phyloP scores from a whole-genome alignment of 2,797 vertebrate species.

The Otolemur crassicaudatus region DNA sequence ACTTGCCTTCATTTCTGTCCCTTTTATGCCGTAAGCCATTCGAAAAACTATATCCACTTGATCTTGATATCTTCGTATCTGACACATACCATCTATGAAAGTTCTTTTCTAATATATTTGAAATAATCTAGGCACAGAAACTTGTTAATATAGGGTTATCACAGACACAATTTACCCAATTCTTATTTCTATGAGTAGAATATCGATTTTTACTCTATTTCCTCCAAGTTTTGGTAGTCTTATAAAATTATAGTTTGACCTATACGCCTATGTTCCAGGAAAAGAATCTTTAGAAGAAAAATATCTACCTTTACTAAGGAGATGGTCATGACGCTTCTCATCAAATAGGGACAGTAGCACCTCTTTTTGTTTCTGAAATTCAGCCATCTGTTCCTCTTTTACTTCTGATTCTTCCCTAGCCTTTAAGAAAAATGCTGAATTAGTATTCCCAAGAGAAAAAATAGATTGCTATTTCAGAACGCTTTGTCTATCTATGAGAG shows the following conservation, averaged over 20 bases:
- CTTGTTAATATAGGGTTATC: neutral
- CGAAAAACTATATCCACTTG: neutral
- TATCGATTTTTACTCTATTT: neutral
- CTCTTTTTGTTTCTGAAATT: slow-evolving; percentile 93
- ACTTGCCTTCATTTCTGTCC: neutral
- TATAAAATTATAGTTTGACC: neutral
- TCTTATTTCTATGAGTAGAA: neutral
- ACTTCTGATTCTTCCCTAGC: slow-evolving; percentile 91
- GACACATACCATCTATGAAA: neutral
- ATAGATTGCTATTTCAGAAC: neutral
- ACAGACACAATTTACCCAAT: neutral
- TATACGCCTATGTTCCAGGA: neutral
- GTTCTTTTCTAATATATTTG: neutral
- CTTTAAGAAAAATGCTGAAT: slow-evolving; percentile 79
- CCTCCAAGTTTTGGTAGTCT: neutral
- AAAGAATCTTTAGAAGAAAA: neutral
- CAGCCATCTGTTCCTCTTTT: slow-evolving; percentile 93
- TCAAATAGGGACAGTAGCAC: slow-evolving; percentile 95
- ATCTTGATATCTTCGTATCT: neutral
- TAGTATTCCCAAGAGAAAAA: slow-evolving; percentile 10
- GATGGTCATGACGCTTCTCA: slow-evolving; percentile 95
- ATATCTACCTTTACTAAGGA: slow-evolving; percentile 94
- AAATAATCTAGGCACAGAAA: neutral
- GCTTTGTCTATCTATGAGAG: neutral
- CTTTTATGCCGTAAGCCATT: neutral